Evolutionary conservation across 2,888 invertebrate species (phyloP).

Genomic region (Onchidella celtica): DNA sequence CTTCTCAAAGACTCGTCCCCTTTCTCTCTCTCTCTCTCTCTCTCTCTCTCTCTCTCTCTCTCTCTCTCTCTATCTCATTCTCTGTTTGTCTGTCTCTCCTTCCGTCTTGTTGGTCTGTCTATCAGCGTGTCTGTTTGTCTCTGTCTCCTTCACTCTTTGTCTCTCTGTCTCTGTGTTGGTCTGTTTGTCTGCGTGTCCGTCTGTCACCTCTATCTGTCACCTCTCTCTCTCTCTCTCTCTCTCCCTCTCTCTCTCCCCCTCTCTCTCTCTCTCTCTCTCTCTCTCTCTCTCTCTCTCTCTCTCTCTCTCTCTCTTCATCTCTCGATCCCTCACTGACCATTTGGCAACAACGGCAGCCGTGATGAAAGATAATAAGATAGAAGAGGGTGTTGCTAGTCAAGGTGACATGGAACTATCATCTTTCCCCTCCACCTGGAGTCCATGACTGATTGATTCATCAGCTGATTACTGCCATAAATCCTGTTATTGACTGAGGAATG

Average conservation of each 20-base stretch:
- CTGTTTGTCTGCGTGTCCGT: not conserved
- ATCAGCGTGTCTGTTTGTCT: not conserved
- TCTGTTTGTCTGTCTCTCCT: not conserved
- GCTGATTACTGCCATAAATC: no score
- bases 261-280: conserved; percentile 12
- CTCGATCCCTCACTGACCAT: not conserved
- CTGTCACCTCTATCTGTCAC: not conserved
- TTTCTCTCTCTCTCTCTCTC: not conserved
- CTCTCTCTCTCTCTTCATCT: conserved; percentile 9
- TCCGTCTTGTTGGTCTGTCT: not conserved
- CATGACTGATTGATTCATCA: no score
- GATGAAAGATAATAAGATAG: no score
- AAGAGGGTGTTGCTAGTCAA: no score
- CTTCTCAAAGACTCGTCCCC: no score
- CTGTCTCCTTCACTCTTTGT: not conserved
- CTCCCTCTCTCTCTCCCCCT: not conserved
- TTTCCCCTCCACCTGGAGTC: no score
- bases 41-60: not conserved
- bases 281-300: conserved; percentile 23
- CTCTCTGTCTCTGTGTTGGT: not conserved
- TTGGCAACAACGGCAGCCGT: no score
- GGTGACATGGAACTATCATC: no score
- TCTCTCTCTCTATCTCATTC: conserved; percentile 5
- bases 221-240: not conserved
- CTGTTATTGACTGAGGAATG: no score